phyloP scores from a whole-genome alignment of 35 echinoderm and acorn worm genomes.

The Anneissia japonica region DNA sequence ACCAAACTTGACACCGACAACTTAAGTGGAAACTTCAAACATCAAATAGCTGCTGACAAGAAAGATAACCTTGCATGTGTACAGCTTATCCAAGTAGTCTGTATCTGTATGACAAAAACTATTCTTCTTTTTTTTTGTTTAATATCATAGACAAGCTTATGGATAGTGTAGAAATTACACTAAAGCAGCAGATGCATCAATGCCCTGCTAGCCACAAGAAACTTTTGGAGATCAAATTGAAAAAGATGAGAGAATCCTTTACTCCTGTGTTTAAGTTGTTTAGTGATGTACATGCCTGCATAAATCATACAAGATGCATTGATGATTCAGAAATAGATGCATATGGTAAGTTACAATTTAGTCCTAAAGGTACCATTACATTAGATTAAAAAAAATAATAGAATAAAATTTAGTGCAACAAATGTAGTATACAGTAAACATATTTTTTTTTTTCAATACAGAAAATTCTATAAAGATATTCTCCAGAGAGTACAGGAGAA shows the following conservation, averaged over 20 bases:
- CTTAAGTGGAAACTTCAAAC: background rate
- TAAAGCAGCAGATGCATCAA: background rate
- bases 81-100: background rate
- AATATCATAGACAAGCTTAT: no score
- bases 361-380: background rate
- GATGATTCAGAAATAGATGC: slow-evolving; percentile 3
- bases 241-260: background rate
- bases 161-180: no score
- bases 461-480: slow-evolving; percentile 27
- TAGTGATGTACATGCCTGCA: background rate
- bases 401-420: background rate
- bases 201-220: background rate
- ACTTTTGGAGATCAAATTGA: background rate
- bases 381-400: background rate
- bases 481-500: slow-evolving; percentile 8
- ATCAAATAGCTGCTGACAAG: background rate
- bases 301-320: background rate
- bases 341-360: background rate
- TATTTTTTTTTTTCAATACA: slow-evolving; percentile 20
- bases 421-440: background rate
- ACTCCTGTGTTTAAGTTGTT: background rate
- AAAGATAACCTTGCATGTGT: background rate
- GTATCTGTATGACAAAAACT: background rate
- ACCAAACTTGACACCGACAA: background rate
- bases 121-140: no score